Evolutionary conservation across 2,113 vertebrate genomes (phyloP), one percentile per base, ranked within the genome.

Genomic region (Irena cyanogastra): DNA sequence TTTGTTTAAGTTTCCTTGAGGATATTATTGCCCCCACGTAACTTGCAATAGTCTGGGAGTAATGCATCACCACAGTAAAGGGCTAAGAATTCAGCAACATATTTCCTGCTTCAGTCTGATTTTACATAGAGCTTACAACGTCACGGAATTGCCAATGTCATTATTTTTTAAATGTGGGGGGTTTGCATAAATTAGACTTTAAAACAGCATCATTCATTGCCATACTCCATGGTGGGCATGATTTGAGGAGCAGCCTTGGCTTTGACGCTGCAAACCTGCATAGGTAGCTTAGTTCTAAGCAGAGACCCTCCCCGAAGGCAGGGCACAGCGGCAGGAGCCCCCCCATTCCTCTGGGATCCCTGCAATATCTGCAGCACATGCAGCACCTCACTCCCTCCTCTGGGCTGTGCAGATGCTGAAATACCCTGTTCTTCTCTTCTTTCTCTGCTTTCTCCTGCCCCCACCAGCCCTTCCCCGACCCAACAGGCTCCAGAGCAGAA

Each of bases 241-340:
- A 26, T 52, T 47, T 57, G 37, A 41, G 18, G 20, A 52, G 22
- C 4, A 70, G 24, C 56, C 30, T 56, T 47, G n/a, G 28, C 44
- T 71, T 41, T 4, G 3, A 23, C 2, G 1, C 27, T 0, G 0
- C 30, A 44, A 30, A 16, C 39, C 7, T 10, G 20, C 4, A 2
- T 16, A 9, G n/a, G 35, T 64, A 59, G n/a, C 56, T 70, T 49
- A 23, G 27, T 11, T 30, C 44, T 28, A 42, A 16, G 6, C 68
- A 65, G 35, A 91, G 44, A 35, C 41, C 1, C 2, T 11, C 35
- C 5, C 15, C 0, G 0, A 41, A 72, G 24, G 71, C 41, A 77
- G 57, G 2, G 6, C 31, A 70, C 39, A 19, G 17, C 1, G 4
- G 27, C 47, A 42, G 31, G 27, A 66, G 27, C 28, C n/a, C 16